These are phyloP conservation scores for Blastobasis lacticolella DNA, from an alignment of 2,888 invertebrate genomes.

Conservation along the genomic window DNA sequence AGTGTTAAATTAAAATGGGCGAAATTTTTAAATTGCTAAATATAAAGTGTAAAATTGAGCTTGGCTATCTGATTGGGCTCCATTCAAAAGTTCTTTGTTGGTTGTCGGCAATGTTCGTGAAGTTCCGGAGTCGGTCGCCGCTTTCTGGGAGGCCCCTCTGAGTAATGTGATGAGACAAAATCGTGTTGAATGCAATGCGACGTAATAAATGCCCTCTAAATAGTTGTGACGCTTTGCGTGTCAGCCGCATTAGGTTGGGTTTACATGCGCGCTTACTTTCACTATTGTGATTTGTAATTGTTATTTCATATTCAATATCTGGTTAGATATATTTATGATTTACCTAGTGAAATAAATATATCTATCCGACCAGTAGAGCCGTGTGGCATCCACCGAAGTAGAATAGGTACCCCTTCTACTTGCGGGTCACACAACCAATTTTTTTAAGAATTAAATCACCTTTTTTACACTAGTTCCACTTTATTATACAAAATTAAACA, in stretches of 20 bases:
- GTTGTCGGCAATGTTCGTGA: conserved; percentile 27
- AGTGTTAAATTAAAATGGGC: not conserved
- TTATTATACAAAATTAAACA: too few relatives aligned
- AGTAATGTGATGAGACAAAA: conserved; percentile 49
- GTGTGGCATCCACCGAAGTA: too few relatives aligned
- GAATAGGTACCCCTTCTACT: too few relatives aligned
- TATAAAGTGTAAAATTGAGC: not conserved
- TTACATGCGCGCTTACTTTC: conserved; percentile 17
- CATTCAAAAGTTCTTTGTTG: conserved; percentile 30
- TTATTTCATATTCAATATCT: too few relatives aligned
- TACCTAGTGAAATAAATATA: too few relatives aligned
- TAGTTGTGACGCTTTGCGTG: conserved; percentile 30
- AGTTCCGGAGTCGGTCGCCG: conserved; percentile 31
- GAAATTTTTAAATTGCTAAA: not conserved
- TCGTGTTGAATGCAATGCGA: conserved; percentile 41
- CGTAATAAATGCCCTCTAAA: conserved; percentile 44
- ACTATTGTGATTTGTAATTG: too few relatives aligned
- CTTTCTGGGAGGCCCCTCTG: conserved; percentile 47
- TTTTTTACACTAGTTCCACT: too few relatives aligned
- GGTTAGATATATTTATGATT: too few relatives aligned
- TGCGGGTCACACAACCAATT: too few relatives aligned
- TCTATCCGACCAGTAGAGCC: too few relatives aligned
- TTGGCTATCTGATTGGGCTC: conserved; percentile 23
- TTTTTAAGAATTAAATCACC: too few relatives aligned
- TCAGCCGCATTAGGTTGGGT: conserved; percentile 15